These are phyloP conservation scores for Caloenas nicobarica DNA, from an alignment of 2,113 vertebrate genomes.

Conservation along the genomic window DNA sequence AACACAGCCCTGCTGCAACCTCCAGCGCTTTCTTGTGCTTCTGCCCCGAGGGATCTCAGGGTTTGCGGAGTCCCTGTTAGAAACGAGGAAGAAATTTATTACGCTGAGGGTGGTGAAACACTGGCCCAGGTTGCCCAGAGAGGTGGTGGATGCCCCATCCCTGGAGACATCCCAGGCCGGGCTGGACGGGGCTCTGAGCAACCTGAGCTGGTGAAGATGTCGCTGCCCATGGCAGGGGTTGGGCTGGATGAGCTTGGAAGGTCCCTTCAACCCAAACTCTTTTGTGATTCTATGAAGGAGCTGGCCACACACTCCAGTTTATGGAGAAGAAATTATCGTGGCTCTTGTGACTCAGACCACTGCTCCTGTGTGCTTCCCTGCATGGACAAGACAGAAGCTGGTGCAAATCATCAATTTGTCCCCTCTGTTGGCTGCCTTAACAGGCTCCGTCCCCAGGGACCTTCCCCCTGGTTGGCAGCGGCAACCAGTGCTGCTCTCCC, in stretches of 20 bases:
- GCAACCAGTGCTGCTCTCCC: rapidly evolving
- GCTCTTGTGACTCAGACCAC: background rate
- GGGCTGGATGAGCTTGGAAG: no score
- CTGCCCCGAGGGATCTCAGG: background rate
- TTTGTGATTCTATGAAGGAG: background rate
- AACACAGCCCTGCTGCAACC: background rate
- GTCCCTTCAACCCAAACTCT: no score
- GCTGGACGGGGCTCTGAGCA: no score
- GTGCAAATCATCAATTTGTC: background rate
- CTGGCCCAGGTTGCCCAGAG: no score
- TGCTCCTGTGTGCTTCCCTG: background rate
- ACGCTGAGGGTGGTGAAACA: no score
- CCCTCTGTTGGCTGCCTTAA: no score
- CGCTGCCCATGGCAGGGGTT: no score
- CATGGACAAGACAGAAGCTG: background rate
- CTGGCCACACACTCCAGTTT: background rate
- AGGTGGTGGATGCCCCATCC: no score
- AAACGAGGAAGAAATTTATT: no score
- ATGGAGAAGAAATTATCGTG: background rate
- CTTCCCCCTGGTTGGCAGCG: background rate
- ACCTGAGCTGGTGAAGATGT: no score
- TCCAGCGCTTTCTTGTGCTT: background rate
- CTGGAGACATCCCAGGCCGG: no score
- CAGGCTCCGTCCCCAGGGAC: background rate
- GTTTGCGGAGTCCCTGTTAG: background rate